Conservation (phyloP, 2,888 invertebrate species). For the Allygus modestus region DNA sequence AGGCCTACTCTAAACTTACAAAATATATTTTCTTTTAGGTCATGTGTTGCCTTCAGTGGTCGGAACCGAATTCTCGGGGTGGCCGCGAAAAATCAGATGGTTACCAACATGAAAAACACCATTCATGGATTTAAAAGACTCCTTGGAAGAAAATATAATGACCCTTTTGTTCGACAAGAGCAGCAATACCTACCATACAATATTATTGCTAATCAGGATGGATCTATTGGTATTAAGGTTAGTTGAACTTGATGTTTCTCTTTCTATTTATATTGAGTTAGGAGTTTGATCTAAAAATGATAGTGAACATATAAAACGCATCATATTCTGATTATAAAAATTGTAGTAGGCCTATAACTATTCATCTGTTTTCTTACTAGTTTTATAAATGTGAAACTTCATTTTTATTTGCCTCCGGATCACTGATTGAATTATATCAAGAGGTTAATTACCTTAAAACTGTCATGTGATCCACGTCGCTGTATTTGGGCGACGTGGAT, state of each 20-base stretch:
- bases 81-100: conserved; percentile 97
- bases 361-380: no score
- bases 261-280: no score
- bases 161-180: conserved; percentile 93
- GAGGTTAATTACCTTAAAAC: no score
- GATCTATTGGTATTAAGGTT: conserved; percentile 92
- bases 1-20: background rate
- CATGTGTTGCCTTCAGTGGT: conserved; percentile 96
- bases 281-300: no score
- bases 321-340: no score
- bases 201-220: conserved; percentile 86
- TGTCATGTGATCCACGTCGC: no score
- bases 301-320: no score
- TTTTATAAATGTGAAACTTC: no score
- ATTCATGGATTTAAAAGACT: conserved; percentile 95
- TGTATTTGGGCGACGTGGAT: no score
- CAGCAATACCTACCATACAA: conserved; percentile 87
- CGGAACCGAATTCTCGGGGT: conserved; percentile 96
- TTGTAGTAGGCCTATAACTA: no score
- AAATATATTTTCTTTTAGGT: conserved; percentile 79
- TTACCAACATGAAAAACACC: conserved; percentile 98
- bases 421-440: no score
- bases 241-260: conserved; percentile 72
- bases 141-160: conserved; percentile 92
- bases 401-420: no score